phyloP scores from a whole-genome alignment of 2,113 vertebrate species.

The Acinonyx jubatus region DNA sequence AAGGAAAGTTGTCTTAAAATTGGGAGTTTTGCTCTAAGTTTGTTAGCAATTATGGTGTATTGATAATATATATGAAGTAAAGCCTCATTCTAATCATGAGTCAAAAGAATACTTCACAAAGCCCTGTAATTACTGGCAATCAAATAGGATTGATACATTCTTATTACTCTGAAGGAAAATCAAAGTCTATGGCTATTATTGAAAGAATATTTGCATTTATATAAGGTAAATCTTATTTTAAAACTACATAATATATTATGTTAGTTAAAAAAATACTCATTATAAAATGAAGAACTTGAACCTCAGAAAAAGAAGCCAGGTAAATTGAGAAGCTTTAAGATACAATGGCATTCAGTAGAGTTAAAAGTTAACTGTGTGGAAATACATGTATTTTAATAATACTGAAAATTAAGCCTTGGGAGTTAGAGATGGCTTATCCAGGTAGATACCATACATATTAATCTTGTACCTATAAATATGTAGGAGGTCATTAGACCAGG shows the following conservation, averaged over 20 bases:
- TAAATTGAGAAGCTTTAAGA: background rate
- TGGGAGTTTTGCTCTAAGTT: background rate
- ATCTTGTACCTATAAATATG: background rate
- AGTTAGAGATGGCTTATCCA: background rate
- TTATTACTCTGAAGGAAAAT: background rate
- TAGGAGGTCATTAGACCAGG: background rate
- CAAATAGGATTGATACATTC: background rate
- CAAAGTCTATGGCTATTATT: background rate
- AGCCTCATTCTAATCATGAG: background rate
- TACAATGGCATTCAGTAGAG: background rate
- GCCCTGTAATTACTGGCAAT: background rate
- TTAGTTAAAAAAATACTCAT: background rate
- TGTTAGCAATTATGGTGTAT: background rate
- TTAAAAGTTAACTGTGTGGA: background rate
- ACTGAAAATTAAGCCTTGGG: background rate
- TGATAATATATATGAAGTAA: background rate
- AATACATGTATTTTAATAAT: background rate
- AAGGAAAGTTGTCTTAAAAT: background rate
- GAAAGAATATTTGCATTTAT: background rate
- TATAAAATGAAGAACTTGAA: constrained; percentile 2
- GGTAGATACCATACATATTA: background rate
- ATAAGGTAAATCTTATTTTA: background rate
- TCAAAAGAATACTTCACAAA: constrained; percentile 14
- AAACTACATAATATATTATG: background rate
- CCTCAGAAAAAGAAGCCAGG: background rate